phyloP scores from a whole-genome alignment of 2,113 vertebrate species.

The Nicator chloris region DNA sequence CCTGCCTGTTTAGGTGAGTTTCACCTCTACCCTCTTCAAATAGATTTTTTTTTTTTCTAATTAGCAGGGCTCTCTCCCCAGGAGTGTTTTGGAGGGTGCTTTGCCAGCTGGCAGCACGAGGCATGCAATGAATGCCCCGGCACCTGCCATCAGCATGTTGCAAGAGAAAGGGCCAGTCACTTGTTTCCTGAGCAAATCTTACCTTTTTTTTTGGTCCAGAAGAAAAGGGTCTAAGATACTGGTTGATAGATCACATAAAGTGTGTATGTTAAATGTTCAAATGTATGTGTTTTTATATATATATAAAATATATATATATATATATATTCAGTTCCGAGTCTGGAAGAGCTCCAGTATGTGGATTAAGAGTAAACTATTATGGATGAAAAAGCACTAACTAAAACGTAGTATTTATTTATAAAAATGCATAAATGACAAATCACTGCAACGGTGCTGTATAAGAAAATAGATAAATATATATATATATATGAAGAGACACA shows the following conservation, averaged over 20 bases:
- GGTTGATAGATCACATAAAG: conserved; percentile 28
- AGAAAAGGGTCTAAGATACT: conserved; percentile 38
- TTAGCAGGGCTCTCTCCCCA: neutral
- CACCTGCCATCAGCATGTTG: neutral
- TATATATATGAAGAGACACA: neutral
- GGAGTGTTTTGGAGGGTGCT: neutral
- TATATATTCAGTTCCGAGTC: conserved; percentile 63
- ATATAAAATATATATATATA: neutral
- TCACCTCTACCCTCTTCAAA: neutral
- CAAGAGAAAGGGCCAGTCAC: neutral
- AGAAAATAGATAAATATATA: neutral
- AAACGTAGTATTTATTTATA: conserved; percentile 76
- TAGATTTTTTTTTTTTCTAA: neutral
- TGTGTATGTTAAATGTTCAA: conserved; percentile 57
- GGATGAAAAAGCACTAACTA: conserved; percentile 63
- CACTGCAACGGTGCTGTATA: neutral
- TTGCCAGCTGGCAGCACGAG: rapidly evolving
- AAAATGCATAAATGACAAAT: conserved; percentile 53
- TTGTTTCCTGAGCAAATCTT: conserved; percentile 22
- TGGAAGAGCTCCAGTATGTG: conserved; percentile 65
- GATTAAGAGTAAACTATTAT: conserved; percentile 71
- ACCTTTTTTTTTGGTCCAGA: neutral
- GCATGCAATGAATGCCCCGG: rapidly evolving
- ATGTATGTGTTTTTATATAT: conserved; percentile 44
- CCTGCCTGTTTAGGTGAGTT: neutral